Percentiles rank a stretch among this genome's conserved stretches.
Evolutionary conservation across 1,140 invertebrate genomes (phyloP).

Genomic region (Ceratina japonica): DNA sequence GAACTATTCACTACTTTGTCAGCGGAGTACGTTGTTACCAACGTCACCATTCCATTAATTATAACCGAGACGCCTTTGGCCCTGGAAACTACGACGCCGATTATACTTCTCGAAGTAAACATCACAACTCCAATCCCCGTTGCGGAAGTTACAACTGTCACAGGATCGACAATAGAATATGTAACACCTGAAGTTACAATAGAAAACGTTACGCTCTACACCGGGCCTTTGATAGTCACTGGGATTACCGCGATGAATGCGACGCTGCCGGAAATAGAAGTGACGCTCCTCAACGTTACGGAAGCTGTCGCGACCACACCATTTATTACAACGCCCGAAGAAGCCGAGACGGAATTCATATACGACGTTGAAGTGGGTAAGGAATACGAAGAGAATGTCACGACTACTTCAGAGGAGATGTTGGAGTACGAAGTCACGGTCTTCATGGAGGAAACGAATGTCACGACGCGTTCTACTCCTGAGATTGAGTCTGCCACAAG

Average conservation of each 20-base stretch:
- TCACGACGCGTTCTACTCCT: background rate
- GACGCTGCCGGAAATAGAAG: background rate
- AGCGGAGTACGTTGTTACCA: background rate
- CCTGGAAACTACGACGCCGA: background rate
- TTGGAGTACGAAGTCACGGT: background rate
- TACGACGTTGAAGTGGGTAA: background rate
- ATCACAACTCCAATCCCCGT: background rate
- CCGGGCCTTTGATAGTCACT: background rate
- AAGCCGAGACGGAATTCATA: background rate
- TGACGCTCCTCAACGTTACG: background rate
- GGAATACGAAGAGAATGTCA: slow-evolving; percentile 2
- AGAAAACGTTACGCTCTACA: background rate
- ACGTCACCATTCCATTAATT: background rate
- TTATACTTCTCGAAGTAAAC: background rate
- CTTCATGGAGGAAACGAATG: too few relatives aligned
- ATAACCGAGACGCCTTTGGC: background rate
- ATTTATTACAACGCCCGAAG: background rate
- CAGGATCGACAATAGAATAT: background rate
- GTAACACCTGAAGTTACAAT: background rate
- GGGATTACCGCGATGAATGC: background rate
- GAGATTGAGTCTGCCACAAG: background rate
- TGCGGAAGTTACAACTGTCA: background rate
- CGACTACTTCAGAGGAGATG: background rate
- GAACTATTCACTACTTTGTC: background rate
- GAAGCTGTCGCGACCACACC: too few relatives aligned